Evolutionary conservation across 2,113 vertebrate species (phyloP).

Genomic region (Periophthalmus modestus): DNA sequence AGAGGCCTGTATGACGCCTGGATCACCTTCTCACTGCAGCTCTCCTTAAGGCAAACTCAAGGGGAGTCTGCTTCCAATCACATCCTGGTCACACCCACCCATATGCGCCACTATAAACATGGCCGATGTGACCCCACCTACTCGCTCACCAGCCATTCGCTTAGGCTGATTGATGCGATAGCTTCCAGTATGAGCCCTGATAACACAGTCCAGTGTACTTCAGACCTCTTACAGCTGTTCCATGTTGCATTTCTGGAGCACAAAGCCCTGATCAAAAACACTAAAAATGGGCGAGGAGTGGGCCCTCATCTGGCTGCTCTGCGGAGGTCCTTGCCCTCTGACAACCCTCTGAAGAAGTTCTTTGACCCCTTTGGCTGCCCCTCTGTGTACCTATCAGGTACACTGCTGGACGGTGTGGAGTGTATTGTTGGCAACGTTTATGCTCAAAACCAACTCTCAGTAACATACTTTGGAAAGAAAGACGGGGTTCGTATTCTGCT

Average conservation of each 20-base stretch:
- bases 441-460: conserved; percentile 77
- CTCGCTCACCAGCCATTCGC: conserved; percentile 68
- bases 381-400: conserved; percentile 79
- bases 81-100: conserved; percentile 79
- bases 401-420: conserved; percentile 75
- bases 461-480: conserved; percentile 76
- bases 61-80: conserved; percentile 65
- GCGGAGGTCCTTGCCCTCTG: conserved; percentile 62
- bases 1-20: conserved; percentile 78
- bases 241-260: conserved; percentile 77
- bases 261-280: conserved; percentile 76
- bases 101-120: conserved; percentile 82
- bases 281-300: conserved; percentile 76
- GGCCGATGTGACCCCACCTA: conserved; percentile 82
- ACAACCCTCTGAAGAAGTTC: conserved; percentile 73
- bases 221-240: conserved; percentile 67
- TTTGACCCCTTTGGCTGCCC: conserved; percentile 78
- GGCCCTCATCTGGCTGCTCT: conserved; percentile 78
- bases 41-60: conserved; percentile 74
- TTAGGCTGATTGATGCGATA: conserved; percentile 63
- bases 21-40: conserved; percentile 81
- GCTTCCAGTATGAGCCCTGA: conserved; percentile 52
- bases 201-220: conserved; percentile 43
- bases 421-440: conserved; percentile 81
- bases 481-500: conserved; percentile 75